Percentiles rank a stretch among this genome's conserved stretches.
These are phyloP conservation scores for Alca torda DNA, from an alignment of 2,797 vertebrate genomes.

Conservation along the genomic window DNA sequence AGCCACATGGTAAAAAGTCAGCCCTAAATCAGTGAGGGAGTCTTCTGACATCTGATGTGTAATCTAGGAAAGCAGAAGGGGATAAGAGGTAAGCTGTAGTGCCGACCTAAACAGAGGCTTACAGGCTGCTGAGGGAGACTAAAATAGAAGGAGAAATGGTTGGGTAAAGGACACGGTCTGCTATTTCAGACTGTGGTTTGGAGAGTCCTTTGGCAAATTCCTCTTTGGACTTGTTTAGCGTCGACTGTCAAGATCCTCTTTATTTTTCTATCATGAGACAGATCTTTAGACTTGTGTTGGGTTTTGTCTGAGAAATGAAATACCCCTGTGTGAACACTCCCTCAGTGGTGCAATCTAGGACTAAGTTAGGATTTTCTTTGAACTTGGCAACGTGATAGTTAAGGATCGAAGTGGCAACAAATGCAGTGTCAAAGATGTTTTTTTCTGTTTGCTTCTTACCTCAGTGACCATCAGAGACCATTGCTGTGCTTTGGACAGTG, in stretches of 20 bases:
- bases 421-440: background rate
- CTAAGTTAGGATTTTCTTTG: background rate
- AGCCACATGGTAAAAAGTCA: rapidly evolving
- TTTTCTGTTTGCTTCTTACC: background rate
- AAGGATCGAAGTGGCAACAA: background rate
- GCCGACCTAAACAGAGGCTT: background rate
- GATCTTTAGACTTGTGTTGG: background rate
- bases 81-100: background rate
- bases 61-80: background rate
- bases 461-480: background rate
- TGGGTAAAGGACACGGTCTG: background rate
- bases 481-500: background rate
- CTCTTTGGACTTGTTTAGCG: background rate
- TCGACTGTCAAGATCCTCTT: background rate
- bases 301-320: background rate
- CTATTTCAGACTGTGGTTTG: background rate
- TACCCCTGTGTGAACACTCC: background rate
- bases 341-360: rapidly evolving
- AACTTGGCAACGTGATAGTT: too few species aligned
- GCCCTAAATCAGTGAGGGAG: rapidly evolving
- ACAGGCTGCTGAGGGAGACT: background rate
- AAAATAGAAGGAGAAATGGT: background rate
- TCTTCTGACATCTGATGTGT: rapidly evolving
- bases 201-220: background rate
- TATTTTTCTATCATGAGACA: rapidly evolving